These are phyloP conservation scores for Leontopithecus rosalia DNA, from an alignment of 2,797 vertebrate genomes.

Conservation along the genomic window DNA sequence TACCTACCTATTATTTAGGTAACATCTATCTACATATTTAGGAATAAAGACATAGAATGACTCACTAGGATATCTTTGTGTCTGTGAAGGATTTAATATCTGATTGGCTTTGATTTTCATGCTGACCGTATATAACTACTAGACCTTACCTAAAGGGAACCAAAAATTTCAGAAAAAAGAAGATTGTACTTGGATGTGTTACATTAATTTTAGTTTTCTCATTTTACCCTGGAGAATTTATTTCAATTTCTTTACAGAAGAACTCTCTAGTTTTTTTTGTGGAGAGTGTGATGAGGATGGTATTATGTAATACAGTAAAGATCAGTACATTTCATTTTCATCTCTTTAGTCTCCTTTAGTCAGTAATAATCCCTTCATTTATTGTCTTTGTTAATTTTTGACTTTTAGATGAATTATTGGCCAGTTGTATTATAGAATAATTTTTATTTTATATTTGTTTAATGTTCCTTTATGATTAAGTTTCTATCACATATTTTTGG, in stretches of 20 bases:
- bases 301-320: neutral
- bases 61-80: neutral
- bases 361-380: neutral
- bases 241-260: neutral
- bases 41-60: neutral
- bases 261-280: neutral
- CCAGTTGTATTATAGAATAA: neutral
- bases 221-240: neutral
- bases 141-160: neutral
- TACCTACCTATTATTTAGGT: too few relatives aligned
- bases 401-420: neutral
- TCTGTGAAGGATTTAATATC: neutral
- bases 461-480: neutral
- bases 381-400: neutral
- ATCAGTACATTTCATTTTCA: neutral
- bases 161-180: neutral
- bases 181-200: neutral
- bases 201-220: neutral
- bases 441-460: neutral
- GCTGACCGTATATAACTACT: neutral
- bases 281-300: neutral
- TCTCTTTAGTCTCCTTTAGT: neutral
- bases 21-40: neutral
- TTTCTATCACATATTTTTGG: neutral
- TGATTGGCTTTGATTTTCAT: neutral